These are phyloP conservation scores for Philereme vetulata DNA, from an alignment of 2,888 invertebrate species.

Conservation along the genomic window DNA sequence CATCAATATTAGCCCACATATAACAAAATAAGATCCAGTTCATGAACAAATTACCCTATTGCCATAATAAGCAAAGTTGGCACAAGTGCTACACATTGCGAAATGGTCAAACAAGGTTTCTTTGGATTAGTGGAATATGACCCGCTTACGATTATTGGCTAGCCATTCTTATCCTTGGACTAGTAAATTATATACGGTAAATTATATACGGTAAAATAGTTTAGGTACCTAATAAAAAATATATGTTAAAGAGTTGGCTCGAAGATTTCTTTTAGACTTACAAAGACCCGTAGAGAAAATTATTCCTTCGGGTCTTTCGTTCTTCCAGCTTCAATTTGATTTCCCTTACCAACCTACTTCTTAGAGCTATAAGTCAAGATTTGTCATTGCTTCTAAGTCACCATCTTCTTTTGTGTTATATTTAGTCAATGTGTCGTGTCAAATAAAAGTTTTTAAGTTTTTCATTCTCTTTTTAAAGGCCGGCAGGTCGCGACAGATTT, in stretches of 20 bases:
- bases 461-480: too few species aligned
- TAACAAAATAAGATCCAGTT: neutral
- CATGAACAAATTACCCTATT: conserved; percentile 25
- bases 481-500: too few species aligned
- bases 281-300: too few species aligned
- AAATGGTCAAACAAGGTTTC: conserved; percentile 11
- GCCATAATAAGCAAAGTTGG: conserved; percentile 36
- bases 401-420: too few species aligned
- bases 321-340: too few species aligned
- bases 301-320: too few species aligned
- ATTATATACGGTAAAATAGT: neutral
- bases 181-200: neutral
- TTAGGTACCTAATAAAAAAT: neutral
- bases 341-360: too few species aligned
- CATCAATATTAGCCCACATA: too few species aligned
- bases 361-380: too few species aligned
- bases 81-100: conserved; percentile 27
- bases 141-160: conserved; percentile 5
- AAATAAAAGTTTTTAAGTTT: too few species aligned
- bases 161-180: conserved; percentile 8
- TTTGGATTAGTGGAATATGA: conserved; percentile 2
- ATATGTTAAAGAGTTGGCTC: neutral
- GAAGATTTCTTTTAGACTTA: neutral
- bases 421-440: too few species aligned
- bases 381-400: too few species aligned